A percentile compares a stretch with the other conserved stretches of the same genome.
Conservation (phyloP, 2,888 invertebrate genomes). For the Tipula confusa region DNA sequence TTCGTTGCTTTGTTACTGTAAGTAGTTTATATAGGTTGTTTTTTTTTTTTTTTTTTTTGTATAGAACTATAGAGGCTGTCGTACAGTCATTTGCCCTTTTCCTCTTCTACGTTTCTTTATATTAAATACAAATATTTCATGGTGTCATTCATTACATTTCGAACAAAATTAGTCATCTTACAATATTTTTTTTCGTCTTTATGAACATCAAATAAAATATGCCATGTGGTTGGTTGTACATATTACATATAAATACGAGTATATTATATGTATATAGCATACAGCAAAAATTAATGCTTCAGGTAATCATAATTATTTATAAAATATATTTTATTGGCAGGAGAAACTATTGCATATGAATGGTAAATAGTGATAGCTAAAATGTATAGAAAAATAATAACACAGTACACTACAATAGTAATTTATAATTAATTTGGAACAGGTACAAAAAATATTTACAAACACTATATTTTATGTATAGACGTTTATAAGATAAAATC, state of each 20-base stretch:
- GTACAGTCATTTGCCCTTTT: neutral
- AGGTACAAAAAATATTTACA: neutral
- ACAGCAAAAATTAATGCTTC: slow-evolving; percentile 3
- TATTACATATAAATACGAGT: too few species aligned
- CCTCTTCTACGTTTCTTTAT: neutral
- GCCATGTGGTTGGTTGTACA: slow-evolving; percentile 16
- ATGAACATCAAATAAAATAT: neutral
- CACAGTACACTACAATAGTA: neutral
- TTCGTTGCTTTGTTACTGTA: neutral
- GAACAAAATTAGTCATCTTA: slow-evolving; percentile 25
- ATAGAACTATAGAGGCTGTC: neutral
- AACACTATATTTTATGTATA: too few species aligned
- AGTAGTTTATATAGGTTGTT: neutral
- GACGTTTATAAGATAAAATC: neutral
- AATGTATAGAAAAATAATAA: neutral
- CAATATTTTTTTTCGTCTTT: slow-evolving; percentile 12
- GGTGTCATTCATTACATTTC: neutral
- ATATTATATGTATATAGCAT: neutral
- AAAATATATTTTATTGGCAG: neutral
- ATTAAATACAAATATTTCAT: neutral
- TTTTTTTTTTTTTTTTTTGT: neutral
- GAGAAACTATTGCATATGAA: neutral
- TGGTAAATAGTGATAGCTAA: neutral
- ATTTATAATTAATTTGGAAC: slow-evolving; percentile 12
- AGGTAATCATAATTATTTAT: slow-evolving; percentile 13